A percentile compares a stretch with the other conserved stretches of the same genome.
These are phyloP conservation scores for Microtus montanus DNA, from an alignment of 2,113 vertebrate genomes.

Conservation along the genomic window DNA sequence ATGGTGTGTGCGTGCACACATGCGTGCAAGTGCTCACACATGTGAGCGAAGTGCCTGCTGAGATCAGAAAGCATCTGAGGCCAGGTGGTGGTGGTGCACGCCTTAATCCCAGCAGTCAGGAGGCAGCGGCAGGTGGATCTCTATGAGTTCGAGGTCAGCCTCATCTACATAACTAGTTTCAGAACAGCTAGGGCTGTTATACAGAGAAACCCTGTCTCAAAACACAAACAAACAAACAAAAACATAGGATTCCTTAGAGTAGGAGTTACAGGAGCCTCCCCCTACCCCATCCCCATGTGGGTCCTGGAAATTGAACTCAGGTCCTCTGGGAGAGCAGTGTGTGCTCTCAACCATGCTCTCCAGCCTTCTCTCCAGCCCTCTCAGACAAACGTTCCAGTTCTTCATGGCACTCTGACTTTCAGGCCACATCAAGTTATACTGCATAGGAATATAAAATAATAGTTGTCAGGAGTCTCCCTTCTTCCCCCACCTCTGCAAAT, in stretches of 20 bases:
- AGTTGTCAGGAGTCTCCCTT: neutral
- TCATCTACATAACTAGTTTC: too few relatives aligned
- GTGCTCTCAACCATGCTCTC: too few relatives aligned
- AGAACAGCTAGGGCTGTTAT: too few relatives aligned
- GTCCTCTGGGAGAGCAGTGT: neutral
- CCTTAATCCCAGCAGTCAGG: too few relatives aligned
- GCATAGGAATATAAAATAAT: neutral
- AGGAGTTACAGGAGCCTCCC: neutral
- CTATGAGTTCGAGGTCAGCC: too few relatives aligned
- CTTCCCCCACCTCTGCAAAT: neutral
- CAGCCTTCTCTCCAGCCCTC: too few relatives aligned
- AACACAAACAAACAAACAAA: too few relatives aligned
- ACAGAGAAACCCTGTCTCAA: too few relatives aligned
- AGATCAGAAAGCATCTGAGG: neutral
- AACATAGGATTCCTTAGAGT: neutral
- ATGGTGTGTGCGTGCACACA: neutral
- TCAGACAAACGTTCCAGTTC: neutral
- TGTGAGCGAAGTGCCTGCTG: neutral
- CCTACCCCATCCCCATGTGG: fast-evolving
- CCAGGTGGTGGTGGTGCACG: too few relatives aligned
- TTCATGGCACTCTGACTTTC: neutral
- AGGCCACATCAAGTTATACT: neutral
- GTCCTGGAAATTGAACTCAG: too few relatives aligned
- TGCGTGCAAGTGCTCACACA: too few relatives aligned
- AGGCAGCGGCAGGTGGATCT: too few relatives aligned